phyloP scores from a whole-genome alignment of 2,113 vertebrate species.

The Trogon melanurus region DNA sequence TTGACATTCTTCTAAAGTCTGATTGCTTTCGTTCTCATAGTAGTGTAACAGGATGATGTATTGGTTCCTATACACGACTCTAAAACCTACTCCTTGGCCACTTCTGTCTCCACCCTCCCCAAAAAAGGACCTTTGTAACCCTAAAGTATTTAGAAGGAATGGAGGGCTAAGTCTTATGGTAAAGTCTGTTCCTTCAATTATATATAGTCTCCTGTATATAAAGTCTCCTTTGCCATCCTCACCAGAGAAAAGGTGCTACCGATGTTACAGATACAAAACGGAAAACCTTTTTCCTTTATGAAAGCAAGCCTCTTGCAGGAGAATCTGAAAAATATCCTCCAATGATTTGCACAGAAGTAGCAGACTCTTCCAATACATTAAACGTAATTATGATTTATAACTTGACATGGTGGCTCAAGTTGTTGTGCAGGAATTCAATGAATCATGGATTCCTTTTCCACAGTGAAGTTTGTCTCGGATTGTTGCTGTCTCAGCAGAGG shows the following conservation, averaged over 20 bases:
- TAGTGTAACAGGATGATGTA: not conserved
- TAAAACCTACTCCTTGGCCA: not conserved
- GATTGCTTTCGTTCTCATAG: not conserved
- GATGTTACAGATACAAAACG: not conserved
- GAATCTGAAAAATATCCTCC: not conserved
- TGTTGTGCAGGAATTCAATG: not conserved
- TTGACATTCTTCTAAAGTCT: not conserved
- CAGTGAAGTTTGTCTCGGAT: not conserved
- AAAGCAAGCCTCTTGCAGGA: not conserved
- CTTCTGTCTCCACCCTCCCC: not conserved
- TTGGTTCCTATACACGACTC: not conserved
- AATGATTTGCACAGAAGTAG: not conserved
- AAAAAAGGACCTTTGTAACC: not conserved
- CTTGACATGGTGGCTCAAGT: not conserved
- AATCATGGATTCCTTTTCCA: not conserved
- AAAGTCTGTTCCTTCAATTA: not conserved
- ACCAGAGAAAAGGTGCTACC: not conserved
- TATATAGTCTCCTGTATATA: not conserved
- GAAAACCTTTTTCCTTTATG: not conserved
- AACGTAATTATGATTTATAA: not conserved
- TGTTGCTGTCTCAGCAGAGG: not conserved
- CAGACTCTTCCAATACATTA: not conserved
- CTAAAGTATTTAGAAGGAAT: not conserved
- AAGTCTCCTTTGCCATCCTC: not conserved
- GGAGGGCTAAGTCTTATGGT: not conserved